Evolutionary conservation across 2,888 invertebrate genomes (phyloP).

Genomic region (Phyto melanocephala): DNA sequence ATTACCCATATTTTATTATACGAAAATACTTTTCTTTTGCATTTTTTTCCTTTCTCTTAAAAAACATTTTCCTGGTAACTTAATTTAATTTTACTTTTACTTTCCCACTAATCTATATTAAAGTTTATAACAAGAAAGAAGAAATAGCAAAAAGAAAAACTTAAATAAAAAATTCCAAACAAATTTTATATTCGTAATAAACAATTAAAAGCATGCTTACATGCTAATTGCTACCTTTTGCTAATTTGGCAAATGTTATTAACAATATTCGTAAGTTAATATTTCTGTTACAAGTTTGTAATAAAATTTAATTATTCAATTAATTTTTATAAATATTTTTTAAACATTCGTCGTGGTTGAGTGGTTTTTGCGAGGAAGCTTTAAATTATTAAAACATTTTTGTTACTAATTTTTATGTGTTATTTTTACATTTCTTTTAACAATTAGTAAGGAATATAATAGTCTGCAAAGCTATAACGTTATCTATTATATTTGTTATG

Average conservation of each 20-base stretch:
- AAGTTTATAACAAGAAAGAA: no score
- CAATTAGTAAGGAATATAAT: background rate
- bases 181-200: background rate
- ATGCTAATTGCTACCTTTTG: constrained; percentile 34
- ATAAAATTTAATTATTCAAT: constrained; percentile 41
- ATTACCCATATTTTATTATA: constrained; percentile 5
- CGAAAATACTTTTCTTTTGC: background rate
- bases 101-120: constrained; percentile 33
- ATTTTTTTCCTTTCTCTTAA: constrained; percentile 19
- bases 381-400: background rate
- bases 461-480: background rate
- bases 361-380: constrained; percentile 37
- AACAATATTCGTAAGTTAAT: background rate
- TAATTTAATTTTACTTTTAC: constrained; percentile 38
- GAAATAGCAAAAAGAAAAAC: no score
- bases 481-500: no score
- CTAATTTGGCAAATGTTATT: constrained; percentile 43
- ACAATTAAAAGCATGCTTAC: constrained; percentile 15
- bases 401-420: background rate
- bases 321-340: constrained; percentile 45
- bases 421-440: background rate
- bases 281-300: no score
- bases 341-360: constrained; percentile 29
- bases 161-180: no score
- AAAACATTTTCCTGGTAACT: constrained; percentile 37